Evolutionary conservation across 2,797 vertebrate genomes (phyloP).

Genomic region (Columba guinea): DNA sequence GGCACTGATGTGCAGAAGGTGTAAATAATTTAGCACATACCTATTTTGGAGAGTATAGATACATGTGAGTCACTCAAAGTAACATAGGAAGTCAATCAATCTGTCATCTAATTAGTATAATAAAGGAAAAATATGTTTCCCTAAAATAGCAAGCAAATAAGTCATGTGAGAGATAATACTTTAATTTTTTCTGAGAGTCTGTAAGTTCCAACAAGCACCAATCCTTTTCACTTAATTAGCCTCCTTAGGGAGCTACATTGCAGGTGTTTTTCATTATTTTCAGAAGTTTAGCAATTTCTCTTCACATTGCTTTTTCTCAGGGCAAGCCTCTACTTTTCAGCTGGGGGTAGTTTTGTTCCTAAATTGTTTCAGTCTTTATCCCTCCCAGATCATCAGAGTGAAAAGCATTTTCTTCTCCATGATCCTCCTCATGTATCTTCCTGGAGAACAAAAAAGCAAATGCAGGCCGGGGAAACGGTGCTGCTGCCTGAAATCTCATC

Average conservation of each 20-base stretch:
- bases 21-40: background rate
- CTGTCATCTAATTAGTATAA: slow-evolving; percentile 30
- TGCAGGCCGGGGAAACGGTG: background rate
- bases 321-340: slow-evolving; percentile 42
- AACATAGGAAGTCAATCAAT: slow-evolving; percentile 3
- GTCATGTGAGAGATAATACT: slow-evolving; percentile 12
- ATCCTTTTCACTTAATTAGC: slow-evolving; percentile 42
- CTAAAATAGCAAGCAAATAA: slow-evolving; percentile 43
- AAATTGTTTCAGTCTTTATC: slow-evolving; percentile 10
- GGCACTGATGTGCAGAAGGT: background rate
- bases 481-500: background rate
- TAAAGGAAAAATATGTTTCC: slow-evolving; percentile 41
- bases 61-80: background rate
- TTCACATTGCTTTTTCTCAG: background rate
- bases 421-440: background rate
- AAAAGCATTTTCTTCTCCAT: background rate
- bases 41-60: background rate
- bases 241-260: background rate
- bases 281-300: slow-evolving; percentile 36
- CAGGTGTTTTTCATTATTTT: slow-evolving; percentile 60
- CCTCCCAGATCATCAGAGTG: background rate
- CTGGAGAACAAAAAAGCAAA: background rate
- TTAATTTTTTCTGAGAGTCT: slow-evolving; percentile 22
- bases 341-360: slow-evolving; percentile 25
- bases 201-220: slow-evolving; percentile 22